phyloP scores from a whole-genome alignment of 2,888 invertebrate genomes.

The Mimachlamys varia region DNA sequence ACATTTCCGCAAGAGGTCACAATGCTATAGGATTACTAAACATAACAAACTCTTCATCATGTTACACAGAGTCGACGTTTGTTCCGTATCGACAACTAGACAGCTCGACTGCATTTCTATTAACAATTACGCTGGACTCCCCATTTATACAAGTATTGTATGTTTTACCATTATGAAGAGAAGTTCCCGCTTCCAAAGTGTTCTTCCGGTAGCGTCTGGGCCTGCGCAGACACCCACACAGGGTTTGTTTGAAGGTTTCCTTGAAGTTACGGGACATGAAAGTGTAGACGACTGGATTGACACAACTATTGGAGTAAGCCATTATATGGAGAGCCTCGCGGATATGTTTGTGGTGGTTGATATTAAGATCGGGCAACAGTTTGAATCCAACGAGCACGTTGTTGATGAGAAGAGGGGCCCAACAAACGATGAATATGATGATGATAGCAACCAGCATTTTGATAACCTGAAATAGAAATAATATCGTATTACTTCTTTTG shows the following conservation, averaged over 20 bases:
- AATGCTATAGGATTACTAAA: no score
- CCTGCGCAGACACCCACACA: slow-evolving; percentile 57
- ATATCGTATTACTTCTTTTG: neutral
- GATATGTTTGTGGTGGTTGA: slow-evolving; percentile 85
- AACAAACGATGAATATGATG: slow-evolving; percentile 87
- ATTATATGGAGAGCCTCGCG: slow-evolving; percentile 86
- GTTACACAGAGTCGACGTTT: neutral
- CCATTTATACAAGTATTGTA: neutral
- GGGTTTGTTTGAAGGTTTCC: slow-evolving; percentile 77
- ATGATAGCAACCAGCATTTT: slow-evolving; percentile 89
- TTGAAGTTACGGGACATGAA: slow-evolving; percentile 89
- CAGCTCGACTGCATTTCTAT: slow-evolving; percentile 18
- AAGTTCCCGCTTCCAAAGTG: slow-evolving; percentile 18
- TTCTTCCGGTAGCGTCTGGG: neutral
- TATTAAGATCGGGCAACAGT: slow-evolving; percentile 82
- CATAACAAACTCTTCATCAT: neutral
- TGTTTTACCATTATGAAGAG: neutral
- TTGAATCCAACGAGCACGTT: slow-evolving; percentile 86
- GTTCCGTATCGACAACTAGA: slow-evolving; percentile 32
- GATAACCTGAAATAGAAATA: slow-evolving; percentile 84
- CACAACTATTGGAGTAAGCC: slow-evolving; percentile 88
- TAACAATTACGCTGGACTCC: neutral
- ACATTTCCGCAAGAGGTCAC: no score
- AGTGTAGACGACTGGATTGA: slow-evolving; percentile 89
- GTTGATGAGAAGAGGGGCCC: slow-evolving; percentile 86